Conservation (phyloP, 2,888 invertebrate genomes). For the Platycheirus albimanus region DNA sequence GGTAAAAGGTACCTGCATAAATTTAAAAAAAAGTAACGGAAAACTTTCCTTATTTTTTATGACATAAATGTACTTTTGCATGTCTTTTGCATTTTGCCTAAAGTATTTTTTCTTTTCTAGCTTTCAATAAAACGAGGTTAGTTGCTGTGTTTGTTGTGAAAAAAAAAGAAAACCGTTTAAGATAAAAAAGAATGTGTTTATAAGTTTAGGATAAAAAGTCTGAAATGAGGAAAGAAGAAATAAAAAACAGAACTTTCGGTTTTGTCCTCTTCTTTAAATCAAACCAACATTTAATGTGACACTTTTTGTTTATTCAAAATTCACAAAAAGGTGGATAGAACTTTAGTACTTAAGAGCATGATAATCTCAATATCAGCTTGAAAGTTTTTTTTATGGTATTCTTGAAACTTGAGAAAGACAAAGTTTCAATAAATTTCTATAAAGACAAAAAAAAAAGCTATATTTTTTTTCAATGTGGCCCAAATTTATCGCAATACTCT, state of each 20-base stretch:
- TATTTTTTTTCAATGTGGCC: background rate
- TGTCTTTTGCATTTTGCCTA: constrained; percentile 5
- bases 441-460: background rate
- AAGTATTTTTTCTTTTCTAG: background rate
- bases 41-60: constrained; percentile 4
- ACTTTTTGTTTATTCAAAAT: background rate
- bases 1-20: constrained; percentile 11
- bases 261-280: background rate
- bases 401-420: background rate
- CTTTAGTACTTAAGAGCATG: constrained; percentile 6
- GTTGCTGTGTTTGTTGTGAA: background rate
- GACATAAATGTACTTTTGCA: background rate
- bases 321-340: background rate
- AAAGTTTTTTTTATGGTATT: background rate
- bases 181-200: constrained; percentile 9
- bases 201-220: constrained; percentile 6
- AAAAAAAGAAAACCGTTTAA: background rate
- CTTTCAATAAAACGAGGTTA: constrained; percentile 2
- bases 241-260: background rate
- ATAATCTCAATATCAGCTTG: background rate
- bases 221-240: constrained; percentile 4
- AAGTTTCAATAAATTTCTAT: background rate
- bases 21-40: background rate
- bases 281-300: constrained; percentile 5
- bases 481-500: too few species aligned